Evolutionary conservation across 1,140 invertebrate genomes (phyloP), one percentile per base, ranked within the genome.

Genomic region (Manduca sexta): DNA sequence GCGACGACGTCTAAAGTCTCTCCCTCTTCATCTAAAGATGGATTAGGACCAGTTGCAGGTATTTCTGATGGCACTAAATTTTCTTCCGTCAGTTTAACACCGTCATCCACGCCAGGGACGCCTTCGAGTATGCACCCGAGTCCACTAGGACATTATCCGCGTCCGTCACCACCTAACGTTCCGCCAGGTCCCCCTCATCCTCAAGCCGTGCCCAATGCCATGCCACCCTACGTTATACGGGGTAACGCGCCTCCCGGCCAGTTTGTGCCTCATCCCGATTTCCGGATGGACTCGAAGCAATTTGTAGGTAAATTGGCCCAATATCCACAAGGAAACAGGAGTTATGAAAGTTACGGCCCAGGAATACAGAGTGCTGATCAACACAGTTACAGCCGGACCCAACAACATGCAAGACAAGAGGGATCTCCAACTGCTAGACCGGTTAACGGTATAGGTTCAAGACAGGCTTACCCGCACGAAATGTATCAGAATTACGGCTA

Each of bases 31-130:
- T 74, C 75, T 64, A 69, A 91, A 89, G 69, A 88, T 81, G 60
- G 85, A 54, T 47, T 83, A 14, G 69, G 78, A 1, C 52, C 68
- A 1, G 53, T 75, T 7, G 43, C 65, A 14, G 74, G 79, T 13
- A 45, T 84, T 40, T 50, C 74, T 13, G 81, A 84, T 52, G 64
- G 59, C 34, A 64, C 75, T 2, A 88, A 86, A 62, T 88, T 87
- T 41, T 88, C 90, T 0, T 87, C 88, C 10, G 87, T 90, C 15
- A 91, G 88, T 56, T 65, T 92, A 2, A 92, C 91, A 1, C 90
- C 90, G 0, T 91, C 90, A 0, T 90, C 90, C 0, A 90, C 91
- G 6, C 90, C 91, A 0, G 88, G 89, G 3, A 91, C 91, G 2
- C 89, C 91, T 1, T 88, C 88, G 1, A 81, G 78, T 49, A 88